These are phyloP conservation scores for Rhopilema esculentum DNA, from an alignment of 30 jellyfish, hydroid and myxozoan species.

Conservation along the genomic window DNA sequence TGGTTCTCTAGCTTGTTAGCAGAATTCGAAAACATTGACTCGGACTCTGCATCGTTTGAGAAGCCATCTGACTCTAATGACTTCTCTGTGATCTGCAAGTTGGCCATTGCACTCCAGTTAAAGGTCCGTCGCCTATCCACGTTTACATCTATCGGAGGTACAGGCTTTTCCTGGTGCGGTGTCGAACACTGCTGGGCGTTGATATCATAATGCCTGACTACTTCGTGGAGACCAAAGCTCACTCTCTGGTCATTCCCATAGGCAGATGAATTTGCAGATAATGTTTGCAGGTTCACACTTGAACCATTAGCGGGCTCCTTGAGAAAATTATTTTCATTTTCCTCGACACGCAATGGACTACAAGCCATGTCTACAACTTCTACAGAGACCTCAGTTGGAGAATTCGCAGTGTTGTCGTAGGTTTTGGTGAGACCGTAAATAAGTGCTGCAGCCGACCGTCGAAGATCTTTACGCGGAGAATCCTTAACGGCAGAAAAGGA, in stretches of 20 bases:
- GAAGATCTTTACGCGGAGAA: conserved; percentile 5
- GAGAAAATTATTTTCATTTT: background rate
- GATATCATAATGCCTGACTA: background rate
- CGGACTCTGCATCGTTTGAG: conserved; percentile 9
- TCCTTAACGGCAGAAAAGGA: background rate
- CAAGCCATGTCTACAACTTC: conserved; percentile 60
- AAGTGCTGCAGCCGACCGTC: conserved; percentile 46
- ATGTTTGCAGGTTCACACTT: background rate
- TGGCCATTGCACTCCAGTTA: background rate
- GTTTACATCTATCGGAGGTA: conserved; percentile 9
- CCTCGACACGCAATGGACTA: conserved; percentile 36
- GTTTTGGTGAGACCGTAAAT: conserved; percentile 27
- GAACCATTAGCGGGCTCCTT: background rate
- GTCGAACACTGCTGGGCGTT: conserved; percentile 6
- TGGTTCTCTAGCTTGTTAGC: conserved; percentile 2
- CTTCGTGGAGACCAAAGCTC: background rate
- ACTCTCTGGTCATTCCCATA: background rate
- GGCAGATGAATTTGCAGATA: background rate
- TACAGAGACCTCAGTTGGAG: conserved; percentile 9
- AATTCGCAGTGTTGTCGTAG: background rate
- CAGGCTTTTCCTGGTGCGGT: conserved; percentile 7
- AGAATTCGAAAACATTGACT: conserved; percentile 36
- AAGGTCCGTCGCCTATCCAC: background rate
- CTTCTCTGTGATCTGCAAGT: background rate
- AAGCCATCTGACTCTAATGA: conserved; percentile 23